Evolutionary conservation across 1,140 invertebrate genomes (phyloP), one percentile per base, ranked within the genome.

Genomic region (Neodiprion lecontei): DNA sequence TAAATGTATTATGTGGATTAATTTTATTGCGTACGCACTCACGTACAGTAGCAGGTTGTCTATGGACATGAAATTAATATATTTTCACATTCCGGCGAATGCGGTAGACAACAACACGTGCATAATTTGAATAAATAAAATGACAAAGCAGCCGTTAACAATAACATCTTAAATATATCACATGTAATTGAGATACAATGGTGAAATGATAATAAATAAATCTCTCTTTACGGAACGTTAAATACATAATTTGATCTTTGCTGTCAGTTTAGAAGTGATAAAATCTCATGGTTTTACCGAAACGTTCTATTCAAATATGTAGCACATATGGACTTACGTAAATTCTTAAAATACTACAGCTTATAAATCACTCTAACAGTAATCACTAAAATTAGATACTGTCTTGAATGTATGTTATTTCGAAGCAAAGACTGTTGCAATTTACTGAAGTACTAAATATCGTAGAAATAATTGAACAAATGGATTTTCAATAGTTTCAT

Each of bases 21-120:
- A 61, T 61, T 61, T 61, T 61, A 61, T 61, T 61, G 53, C 53
- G n/a, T 17, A 5, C 9, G 53, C 53, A 61, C 11, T 61, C 53
- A 61, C 53, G 53, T 61, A 61, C 53, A 14, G n/a, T 61, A 61
- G 53, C 53, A 61, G n/a, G n/a, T 61, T 61, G 11, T 61, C 7
- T 17, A 61, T 61, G n/a, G 53, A 3, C 1, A n/a, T 12, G 28
- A 61, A 61, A 61, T 12, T 61, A 61, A 61, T 11, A 0, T 61
- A 61, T 61, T n/a, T 61, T 61, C 53, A 61, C 53, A 61, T 61
- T 61, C n/a, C n/a, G 53, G n/a, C n/a, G n/a, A 61, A 61, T 61
- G 11, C 11, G 28, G 28, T 40, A 40, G 28, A 40, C 28, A 40
- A 40, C 28, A 40, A 40, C 28, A 40, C 28, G 28, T 40, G 28